These are phyloP conservation scores for Gambelia wislizenii DNA, from an alignment of 2,797 vertebrate genomes.

Conservation along the genomic window DNA sequence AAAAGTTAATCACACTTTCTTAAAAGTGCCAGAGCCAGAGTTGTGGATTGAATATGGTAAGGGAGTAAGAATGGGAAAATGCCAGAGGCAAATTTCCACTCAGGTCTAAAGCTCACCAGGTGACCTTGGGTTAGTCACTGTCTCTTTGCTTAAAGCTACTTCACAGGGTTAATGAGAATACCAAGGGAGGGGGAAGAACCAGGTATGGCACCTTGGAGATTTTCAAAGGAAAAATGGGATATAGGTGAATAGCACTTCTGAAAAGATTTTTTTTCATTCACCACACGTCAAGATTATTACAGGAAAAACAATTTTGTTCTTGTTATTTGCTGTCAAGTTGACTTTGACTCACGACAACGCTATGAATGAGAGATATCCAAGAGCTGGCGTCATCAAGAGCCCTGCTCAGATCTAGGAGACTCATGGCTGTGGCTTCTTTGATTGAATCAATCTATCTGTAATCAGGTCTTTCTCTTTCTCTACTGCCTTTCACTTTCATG, in stretches of 20 bases:
- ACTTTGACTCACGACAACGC: too few relatives aligned
- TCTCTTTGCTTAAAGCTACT: neutral
- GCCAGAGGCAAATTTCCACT: neutral
- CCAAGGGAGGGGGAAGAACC: neutral
- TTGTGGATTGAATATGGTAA: neutral
- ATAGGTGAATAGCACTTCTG: neutral
- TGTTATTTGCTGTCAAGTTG: too few relatives aligned
- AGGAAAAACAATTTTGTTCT: neutral
- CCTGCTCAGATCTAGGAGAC: too few relatives aligned
- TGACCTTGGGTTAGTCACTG: neutral
- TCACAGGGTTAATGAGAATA: too few relatives aligned
- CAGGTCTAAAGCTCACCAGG: neutral
- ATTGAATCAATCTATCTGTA: too few relatives aligned
- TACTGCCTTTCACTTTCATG: too few relatives aligned
- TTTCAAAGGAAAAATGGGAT: neutral
- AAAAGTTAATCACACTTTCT: neutral
- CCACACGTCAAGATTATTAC: neutral
- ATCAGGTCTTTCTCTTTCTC: too few relatives aligned
- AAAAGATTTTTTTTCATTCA: neutral
- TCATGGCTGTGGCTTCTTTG: too few relatives aligned
- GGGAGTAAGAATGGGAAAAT: neutral
- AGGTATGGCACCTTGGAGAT: neutral
- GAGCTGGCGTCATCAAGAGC: too few relatives aligned
- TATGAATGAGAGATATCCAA: too few relatives aligned
- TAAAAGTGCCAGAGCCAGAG: neutral